Conservation (phyloP, 2,797 vertebrate species). For the Phrynocephalus vlangalii region DNA sequence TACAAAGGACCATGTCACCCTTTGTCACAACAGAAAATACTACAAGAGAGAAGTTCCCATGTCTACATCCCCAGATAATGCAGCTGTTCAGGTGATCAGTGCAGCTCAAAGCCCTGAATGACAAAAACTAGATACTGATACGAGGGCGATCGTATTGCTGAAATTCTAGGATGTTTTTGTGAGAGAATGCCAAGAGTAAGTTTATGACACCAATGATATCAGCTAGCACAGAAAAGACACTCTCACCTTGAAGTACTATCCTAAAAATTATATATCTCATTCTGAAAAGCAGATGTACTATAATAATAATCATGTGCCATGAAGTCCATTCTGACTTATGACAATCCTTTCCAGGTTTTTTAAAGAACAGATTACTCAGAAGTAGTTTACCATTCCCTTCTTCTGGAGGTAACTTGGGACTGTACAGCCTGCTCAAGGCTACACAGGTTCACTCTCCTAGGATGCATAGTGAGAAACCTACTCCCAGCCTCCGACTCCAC, state of each 20-base stretch:
- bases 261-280: rapidly evolving
- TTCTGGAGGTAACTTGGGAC: too few relatives aligned
- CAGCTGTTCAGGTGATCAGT: background rate
- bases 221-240: background rate
- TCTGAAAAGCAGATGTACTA: background rate
- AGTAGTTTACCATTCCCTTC: too few relatives aligned
- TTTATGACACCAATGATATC: background rate
- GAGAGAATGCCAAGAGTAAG: background rate
- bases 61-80: conserved; percentile 5
- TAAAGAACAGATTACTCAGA: too few relatives aligned
- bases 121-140: conserved; percentile 31
- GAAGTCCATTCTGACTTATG: too few relatives aligned
- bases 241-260: background rate
- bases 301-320: too few relatives aligned
- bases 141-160: background rate
- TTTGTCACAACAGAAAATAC: conserved; percentile 9
- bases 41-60: background rate
- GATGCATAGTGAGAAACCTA: too few relatives aligned
- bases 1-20: conserved; percentile 1
- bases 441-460: too few relatives aligned
- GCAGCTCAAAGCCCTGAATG: conserved; percentile 23
- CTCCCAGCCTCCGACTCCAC: too few relatives aligned
- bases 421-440: too few relatives aligned
- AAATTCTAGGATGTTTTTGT: background rate
- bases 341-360: too few relatives aligned